Conservation (phyloP, 2,797 vertebrate genomes). For the Bucorvus abyssinicus region DNA sequence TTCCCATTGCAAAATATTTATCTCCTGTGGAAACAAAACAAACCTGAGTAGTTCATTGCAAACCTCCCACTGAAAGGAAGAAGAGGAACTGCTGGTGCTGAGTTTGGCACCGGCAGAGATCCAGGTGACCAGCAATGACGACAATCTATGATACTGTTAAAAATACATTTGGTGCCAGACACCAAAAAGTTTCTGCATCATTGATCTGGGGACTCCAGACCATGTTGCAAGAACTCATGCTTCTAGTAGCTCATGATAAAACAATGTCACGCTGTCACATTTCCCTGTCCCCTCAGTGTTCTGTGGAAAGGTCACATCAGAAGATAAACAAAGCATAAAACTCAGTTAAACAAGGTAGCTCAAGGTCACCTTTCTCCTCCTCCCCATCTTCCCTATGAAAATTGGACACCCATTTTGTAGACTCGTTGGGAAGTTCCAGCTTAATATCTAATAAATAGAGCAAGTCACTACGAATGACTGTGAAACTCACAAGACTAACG, state of each 20-base stretch:
- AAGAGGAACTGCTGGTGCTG: background rate
- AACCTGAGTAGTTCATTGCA: background rate
- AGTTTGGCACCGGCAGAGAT: background rate
- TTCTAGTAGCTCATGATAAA: background rate
- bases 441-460: background rate
- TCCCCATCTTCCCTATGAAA: background rate
- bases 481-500: background rate
- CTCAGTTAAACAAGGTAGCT: background rate
- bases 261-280: rapidly evolving
- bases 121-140: background rate
- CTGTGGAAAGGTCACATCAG: background rate
- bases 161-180: background rate
- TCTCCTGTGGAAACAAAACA: constrained; percentile 79
- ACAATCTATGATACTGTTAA: background rate
- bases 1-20: constrained; percentile 91
- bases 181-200: background rate
- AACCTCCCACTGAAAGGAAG: background rate
- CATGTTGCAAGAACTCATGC: background rate
- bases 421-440: background rate
- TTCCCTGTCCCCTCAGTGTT: background rate
- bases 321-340: background rate
- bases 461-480: background rate
- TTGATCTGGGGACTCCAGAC: background rate
- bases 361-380: background rate
- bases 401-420: background rate